phyloP scores from a whole-genome alignment of 2,888 invertebrate species.

The Melanchra persicariae region DNA sequence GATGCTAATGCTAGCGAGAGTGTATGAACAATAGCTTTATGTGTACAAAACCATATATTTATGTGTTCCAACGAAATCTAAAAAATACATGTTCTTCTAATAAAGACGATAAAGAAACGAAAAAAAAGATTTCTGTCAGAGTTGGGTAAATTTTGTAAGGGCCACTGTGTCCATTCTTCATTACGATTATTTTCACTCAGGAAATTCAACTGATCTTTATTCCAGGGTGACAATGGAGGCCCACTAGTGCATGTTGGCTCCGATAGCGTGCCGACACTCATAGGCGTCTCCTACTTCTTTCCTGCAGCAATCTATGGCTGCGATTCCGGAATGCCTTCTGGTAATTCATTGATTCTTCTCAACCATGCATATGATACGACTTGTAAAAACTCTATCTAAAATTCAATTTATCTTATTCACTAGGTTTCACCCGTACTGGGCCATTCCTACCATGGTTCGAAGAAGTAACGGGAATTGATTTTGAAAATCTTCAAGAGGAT shows the following conservation, averaged over 20 bases:
- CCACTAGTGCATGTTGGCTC: conserved; percentile 77
- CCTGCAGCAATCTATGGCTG: background rate
- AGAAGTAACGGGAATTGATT: conserved; percentile 80
- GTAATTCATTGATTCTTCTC: conserved; percentile 63
- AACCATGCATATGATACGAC: background rate
- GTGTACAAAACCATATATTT: no score
- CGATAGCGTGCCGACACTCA: conserved; percentile 73
- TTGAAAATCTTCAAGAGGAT: conserved; percentile 77
- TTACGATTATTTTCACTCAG: no score
- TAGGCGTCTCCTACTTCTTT: conserved; percentile 77
- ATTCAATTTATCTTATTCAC: background rate
- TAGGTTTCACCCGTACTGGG: conserved; percentile 84
- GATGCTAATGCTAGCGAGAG: no score
- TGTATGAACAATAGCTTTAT: no score
- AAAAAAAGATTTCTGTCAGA: no score
- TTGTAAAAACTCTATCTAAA: background rate
- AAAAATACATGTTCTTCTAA: no score
- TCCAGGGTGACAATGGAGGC: conserved; percentile 78
- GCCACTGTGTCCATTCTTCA: no score
- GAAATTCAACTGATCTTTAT: no score
- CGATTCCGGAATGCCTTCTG: conserved; percentile 76
- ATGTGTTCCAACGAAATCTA: no score
- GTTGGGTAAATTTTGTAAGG: no score
- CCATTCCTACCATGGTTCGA: conserved; percentile 83
- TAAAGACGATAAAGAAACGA: no score